Evolutionary conservation across 2,113 vertebrate species (phyloP).

Genomic region (Hippocampus mohnikei): DNA sequence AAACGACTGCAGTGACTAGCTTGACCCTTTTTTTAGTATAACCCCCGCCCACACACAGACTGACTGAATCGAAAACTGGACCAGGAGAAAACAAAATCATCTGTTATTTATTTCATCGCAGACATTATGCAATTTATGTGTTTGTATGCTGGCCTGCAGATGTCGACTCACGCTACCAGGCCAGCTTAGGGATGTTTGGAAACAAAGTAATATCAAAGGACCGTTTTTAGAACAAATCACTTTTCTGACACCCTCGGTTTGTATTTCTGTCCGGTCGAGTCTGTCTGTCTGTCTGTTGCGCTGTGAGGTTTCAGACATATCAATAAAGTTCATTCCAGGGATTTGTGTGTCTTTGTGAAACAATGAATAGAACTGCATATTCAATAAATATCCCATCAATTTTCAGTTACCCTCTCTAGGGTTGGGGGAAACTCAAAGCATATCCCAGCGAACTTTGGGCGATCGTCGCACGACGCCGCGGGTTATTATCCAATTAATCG

Average conservation of each 20-base stretch:
- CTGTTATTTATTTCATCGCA: constrained; percentile 67
- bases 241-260: constrained; percentile 40
- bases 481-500: background rate
- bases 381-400: too few species aligned
- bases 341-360: background rate
- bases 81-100: constrained; percentile 43
- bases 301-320: constrained; percentile 31
- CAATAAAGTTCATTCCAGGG: constrained; percentile 58
- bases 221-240: constrained; percentile 15
- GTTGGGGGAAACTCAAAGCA: background rate
- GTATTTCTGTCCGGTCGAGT: constrained; percentile 48
- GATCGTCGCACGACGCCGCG: background rate
- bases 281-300: constrained; percentile 21
- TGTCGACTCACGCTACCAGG: constrained; percentile 3
- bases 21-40: constrained; percentile 13
- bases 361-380: background rate
- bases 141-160: constrained; percentile 19
- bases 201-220: constrained; percentile 13
- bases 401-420: background rate
- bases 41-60: constrained; percentile 17
- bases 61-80: constrained; percentile 39
- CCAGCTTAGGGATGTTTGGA: constrained; percentile 3
- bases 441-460: too few species aligned
- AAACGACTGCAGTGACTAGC: background rate
- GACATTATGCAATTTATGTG: constrained; percentile 45